Evolutionary conservation across 2,888 invertebrate genomes (phyloP).

Genomic region (Aleiodes testaceus): DNA sequence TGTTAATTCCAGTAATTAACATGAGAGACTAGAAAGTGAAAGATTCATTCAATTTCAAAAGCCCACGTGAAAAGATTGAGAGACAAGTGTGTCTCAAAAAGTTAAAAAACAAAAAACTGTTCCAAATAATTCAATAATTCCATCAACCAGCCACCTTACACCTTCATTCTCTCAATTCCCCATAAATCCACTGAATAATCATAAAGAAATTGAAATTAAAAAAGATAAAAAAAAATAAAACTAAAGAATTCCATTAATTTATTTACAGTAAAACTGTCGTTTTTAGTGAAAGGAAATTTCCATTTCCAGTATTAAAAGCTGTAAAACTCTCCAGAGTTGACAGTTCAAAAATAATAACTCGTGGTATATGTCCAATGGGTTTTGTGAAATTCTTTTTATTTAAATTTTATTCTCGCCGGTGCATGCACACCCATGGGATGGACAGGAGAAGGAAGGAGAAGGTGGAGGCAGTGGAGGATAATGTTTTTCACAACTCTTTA

Average conservation of each 20-base stretch:
- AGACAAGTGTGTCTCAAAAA: no score
- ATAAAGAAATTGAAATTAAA: neutral
- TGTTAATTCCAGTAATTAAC: no score
- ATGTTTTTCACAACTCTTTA: conserved; percentile 9
- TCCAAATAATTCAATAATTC: no score
- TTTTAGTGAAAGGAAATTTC: conserved; percentile 27
- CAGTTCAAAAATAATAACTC: conserved; percentile 32
- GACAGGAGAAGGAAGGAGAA: neutral
- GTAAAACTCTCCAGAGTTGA: conserved; percentile 26
- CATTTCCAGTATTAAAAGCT: conserved; percentile 33
- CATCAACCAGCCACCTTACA: no score
- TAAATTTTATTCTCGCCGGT: neutral
- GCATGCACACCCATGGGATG: neutral
- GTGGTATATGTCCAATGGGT: conserved; percentile 28
- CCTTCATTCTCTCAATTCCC: no score
- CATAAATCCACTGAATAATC: neutral
- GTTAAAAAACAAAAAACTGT: no score
- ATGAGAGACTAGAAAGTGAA: no score
- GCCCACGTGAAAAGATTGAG: no score
- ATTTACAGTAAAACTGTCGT: conserved; percentile 21
- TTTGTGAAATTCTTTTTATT: conserved; percentile 1
- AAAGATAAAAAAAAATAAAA: conserved; percentile 22
- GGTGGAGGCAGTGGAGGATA: no score
- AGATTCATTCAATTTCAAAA: neutral
- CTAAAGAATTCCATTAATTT: neutral